Percentiles rank a stretch among this genome's conserved stretches.
These are phyloP conservation scores for Drosophila pseudoananassae DNA, from an alignment of 1,140 invertebrate genomes.

Conservation along the genomic window DNA sequence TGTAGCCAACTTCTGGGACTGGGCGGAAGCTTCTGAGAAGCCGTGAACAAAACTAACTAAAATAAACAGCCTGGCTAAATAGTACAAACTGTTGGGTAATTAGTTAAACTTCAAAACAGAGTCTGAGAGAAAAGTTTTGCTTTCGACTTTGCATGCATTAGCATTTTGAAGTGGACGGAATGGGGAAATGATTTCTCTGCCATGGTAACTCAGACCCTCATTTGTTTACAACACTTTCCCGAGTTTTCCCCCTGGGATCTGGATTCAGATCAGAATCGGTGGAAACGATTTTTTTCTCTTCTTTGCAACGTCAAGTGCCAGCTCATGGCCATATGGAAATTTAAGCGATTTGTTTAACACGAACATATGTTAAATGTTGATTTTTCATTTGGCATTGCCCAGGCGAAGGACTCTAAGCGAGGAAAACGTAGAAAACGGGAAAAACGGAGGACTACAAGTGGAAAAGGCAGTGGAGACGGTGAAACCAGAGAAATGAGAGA, in stretches of 20 bases:
- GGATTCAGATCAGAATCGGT: not conserved
- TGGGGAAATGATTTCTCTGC: not conserved
- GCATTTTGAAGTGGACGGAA: constrained; percentile 3
- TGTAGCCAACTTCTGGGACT: constrained; percentile 6
- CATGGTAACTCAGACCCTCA: constrained; percentile 11
- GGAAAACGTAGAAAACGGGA: not conserved
- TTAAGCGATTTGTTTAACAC: constrained; percentile 66
- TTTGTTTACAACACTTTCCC: constrained; percentile 14
- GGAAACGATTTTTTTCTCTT: not conserved
- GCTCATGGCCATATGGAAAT: constrained; percentile 64
- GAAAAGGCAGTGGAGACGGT: constrained; percentile 43
- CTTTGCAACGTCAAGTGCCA: constrained; percentile 15
- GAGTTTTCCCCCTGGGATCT: not conserved
- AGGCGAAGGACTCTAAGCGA: constrained; percentile 8
- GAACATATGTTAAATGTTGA: constrained; percentile 76
- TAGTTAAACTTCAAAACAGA: constrained; percentile 20
- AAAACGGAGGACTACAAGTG: constrained; percentile 20
- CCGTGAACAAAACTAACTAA: constrained; percentile 14
- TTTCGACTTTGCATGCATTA: not conserved
- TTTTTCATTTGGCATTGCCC: constrained; percentile 63
- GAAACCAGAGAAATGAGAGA: constrained; percentile 78
- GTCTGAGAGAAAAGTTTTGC: constrained; percentile 27
- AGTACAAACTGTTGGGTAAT: constrained; percentile 35
- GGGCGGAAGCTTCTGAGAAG: constrained; percentile 8
- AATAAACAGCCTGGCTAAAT: constrained; percentile 23